Evolutionary conservation across 2,797 vertebrate species (phyloP), one percentile per base, ranked within the genome.

Genomic region (Rhinophrynus dorsalis): DNA sequence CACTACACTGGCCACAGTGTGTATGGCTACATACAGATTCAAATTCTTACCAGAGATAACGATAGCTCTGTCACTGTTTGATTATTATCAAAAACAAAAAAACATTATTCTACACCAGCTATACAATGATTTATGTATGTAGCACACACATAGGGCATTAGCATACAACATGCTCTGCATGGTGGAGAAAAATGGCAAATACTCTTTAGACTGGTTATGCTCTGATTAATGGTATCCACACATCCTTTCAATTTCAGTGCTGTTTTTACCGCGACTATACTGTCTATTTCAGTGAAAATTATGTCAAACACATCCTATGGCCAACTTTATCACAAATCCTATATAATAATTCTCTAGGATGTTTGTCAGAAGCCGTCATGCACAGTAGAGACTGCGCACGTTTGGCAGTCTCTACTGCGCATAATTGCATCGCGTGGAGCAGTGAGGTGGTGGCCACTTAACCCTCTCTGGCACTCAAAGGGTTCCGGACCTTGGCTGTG

Each of bases 81-180:
- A n/a, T n/a, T n/a, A n/a, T n/a, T n/a, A n/a, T n/a, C 37, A 40
- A 12, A 17, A 24, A 59, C 20, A 8, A 20, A 59, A 21, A 59
- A 57, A 55, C n/a, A 8, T 17, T 55, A 5, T 17, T 33, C n/a
- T 15, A 55, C 51, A 55, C 26, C n/a, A 33, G 11, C 2, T 20
- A 55, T 32, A 1, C 51, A 55, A 6, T 55, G 51, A 15, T 32
- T 55, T 2, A 52, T 52, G 51, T 55, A 55, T 18, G 15, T 55
- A 6, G 26, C n/a, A 18, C 51, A 32, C 9, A 29, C 3, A 30
- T 7, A 52, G 24, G 5, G n/a, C 7, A 52, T 52, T 15, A 26
- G 2, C 24, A 52, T 52, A 5, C 50, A 27, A 17, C 24, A 52
- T 10, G 26, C 24, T 3, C 4, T 29, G 18, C 12, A 15, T 3